Evolutionary conservation across 2,113 vertebrate genomes (phyloP), one percentile per base, ranked within the genome.

Genomic region (Mugil cephalus): DNA sequence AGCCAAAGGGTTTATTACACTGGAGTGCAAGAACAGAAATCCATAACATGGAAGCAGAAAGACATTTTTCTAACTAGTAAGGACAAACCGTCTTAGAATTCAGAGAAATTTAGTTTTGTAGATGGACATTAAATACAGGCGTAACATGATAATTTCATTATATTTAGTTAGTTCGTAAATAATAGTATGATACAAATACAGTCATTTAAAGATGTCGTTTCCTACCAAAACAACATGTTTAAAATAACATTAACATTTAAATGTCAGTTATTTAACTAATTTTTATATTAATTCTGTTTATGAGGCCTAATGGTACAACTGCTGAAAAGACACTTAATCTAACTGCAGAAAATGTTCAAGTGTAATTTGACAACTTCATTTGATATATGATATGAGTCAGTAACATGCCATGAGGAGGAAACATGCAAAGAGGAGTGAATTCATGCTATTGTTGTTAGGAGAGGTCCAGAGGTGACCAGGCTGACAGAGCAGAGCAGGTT

Each of bases 1-100:
- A 76, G 72, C 69, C 38, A 46, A 72, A 69, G 42, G 17, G 35
- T 91, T 89, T 82, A 88, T 86, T 89, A 55, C 14, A 18, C 1
- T 39, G 39, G 65, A 30, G 24, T 30, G 24, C 24, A 30, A 30
- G 5, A 30, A 30, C 24, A 30, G 24, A 30, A 30, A 5, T 30
- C 24, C 24, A 30, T 30, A 30, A 30, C 24, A 3, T 30, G 24
- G 24, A 30, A 30, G 24, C 24, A 30, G 12, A 50, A 46, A 70
- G 59, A 8, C 8, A 1, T 4, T 35, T 68, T 53, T 13, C 35
- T 8, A 19, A 18, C 3, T 15, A 39, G n/a, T n/a, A n/a, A 8
- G 10, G 6, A 19, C 1, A 34, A 30, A 11, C 2, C n/a, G 42
- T 5, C 17, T 30, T 13, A 24, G 69, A 10, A 50, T 56, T 36